Percentiles rank a stretch among this genome's conserved stretches.
These are phyloP conservation scores for Aporophyla nigra DNA, from an alignment of 2,888 invertebrate genomes.

Conservation along the genomic window DNA sequence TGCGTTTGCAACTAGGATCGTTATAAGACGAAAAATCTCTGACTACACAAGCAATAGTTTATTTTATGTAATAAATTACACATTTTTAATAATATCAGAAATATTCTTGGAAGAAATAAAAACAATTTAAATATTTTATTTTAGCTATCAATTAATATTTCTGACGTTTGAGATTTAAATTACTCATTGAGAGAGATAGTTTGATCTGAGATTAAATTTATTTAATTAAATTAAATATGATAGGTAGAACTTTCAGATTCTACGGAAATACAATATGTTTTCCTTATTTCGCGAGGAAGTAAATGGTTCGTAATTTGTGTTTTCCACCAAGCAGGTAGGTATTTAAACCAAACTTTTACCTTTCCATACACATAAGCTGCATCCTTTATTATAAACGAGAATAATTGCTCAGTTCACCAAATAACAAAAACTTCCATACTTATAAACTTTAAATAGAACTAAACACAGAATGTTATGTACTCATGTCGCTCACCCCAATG, in stretches of 20 bases:
- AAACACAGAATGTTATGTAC: neutral
- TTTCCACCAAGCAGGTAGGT: too few relatives aligned
- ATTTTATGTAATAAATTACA: too few relatives aligned
- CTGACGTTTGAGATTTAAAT: neutral
- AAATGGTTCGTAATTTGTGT: too few relatives aligned
- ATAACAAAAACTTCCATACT: neutral
- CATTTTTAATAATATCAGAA: neutral
- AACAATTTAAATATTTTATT: neutral
- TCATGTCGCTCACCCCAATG: neutral
- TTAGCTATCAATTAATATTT: neutral
- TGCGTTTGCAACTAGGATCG: slow-evolving; percentile 10
- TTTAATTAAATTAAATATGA: neutral
- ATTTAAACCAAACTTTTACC: neutral
- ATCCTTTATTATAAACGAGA: neutral
- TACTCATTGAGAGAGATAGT: neutral
- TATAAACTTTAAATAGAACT: neutral
- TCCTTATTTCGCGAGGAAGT: too few relatives aligned
- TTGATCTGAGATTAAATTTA: neutral
- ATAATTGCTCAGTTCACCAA: neutral
- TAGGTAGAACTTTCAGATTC: neutral
- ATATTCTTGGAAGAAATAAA: neutral
- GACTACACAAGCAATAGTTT: neutral
- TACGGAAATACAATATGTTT: neutral
- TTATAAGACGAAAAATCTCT: neutral
- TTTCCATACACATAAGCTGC: neutral